Evolutionary conservation across 2,797 vertebrate species (phyloP), one percentile per base, ranked within the genome.

Genomic region (Pangasius djambal): DNA sequence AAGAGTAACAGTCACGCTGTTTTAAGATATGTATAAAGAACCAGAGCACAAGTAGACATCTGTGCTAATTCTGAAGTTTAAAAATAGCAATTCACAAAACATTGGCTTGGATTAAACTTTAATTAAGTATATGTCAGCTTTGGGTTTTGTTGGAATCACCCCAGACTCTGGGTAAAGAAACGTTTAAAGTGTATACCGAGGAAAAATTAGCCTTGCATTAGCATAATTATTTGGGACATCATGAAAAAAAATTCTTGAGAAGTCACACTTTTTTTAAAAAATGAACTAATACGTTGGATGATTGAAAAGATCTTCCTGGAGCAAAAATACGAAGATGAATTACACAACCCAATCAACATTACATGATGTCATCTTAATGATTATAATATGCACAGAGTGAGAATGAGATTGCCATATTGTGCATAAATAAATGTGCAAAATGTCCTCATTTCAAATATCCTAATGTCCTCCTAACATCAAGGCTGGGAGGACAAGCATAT

Each of bases 1-100:
- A 61, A 74, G 75, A 86, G 40, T 28, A 84, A 67, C 37, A 89
- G 52, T 77, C 72, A 87, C 48, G 50, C 79, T 63, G 34, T 59
- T 50, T 83, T 85, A 69, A 85, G 87, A 87, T 82, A 86, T 87
- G 77, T 44, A 22, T 78, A 63, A 85, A 78, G 61, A 67, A 28
- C 10, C n/a, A 57, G 44, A 5, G 69, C 69, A 22, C 82, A 72
- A 50, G 75, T 48, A 85, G 85, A 59, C 20, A 74, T 37, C 31
- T 57, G 78, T 61, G 79, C 57, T 63, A 83, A 28, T 83, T 83
- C 28, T 82, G 55, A 82, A 61, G 79, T 67, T 4, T 28, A 34
- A 63, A 70, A 69, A 78, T 22, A 40, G 48, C 59, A 78, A 22
- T 67, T 85, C 31, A n/a, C 5, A 31, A 85, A 44, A 63, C 44